Evolutionary conservation across 2,797 vertebrate genomes (phyloP).

Genomic region (Tragelaphus eurycerus): DNA sequence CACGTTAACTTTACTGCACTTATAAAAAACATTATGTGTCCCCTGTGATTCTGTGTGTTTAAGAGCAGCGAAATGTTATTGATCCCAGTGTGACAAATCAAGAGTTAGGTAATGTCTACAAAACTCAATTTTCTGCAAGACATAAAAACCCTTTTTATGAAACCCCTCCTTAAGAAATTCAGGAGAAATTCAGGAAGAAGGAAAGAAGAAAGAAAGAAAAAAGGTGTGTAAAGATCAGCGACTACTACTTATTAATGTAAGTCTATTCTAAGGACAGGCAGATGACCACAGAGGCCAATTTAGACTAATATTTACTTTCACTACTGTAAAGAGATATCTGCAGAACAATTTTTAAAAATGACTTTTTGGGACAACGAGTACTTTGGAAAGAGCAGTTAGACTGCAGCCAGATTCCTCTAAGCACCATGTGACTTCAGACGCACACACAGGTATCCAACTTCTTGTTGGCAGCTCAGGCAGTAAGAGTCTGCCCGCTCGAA

Average conservation of each 20-base stretch:
- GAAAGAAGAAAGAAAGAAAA: slow-evolving; percentile 56
- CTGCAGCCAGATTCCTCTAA: slow-evolving; percentile 60
- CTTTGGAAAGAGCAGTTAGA: slow-evolving; percentile 66
- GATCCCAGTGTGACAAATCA: slow-evolving; percentile 92
- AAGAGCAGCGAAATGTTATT: slow-evolving; percentile 92
- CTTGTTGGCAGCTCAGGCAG: slow-evolving; percentile 23
- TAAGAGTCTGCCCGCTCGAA: slow-evolving; percentile 44
- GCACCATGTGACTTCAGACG: slow-evolving; percentile 31
- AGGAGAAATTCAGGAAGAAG: slow-evolving; percentile 81
- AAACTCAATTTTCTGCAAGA: slow-evolving; percentile 92
- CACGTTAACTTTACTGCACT: slow-evolving; percentile 92
- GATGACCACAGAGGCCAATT: slow-evolving; percentile 75
- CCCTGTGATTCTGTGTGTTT: slow-evolving; percentile 89
- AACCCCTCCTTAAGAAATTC: slow-evolving; percentile 88
- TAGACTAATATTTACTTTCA: slow-evolving; percentile 79
- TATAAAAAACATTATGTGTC: slow-evolving; percentile 91
- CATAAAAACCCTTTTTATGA: slow-evolving; percentile 90
- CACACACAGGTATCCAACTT: slow-evolving; percentile 29
- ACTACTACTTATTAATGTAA: slow-evolving; percentile 80
- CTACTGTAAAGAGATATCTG: slow-evolving; percentile 72
- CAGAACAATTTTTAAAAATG: slow-evolving; percentile 65
- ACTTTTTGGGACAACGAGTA: slow-evolving; percentile 65
- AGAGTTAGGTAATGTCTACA: slow-evolving; percentile 92
- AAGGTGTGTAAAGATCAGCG: slow-evolving; percentile 83
- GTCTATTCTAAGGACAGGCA: slow-evolving; percentile 79